These are phyloP conservation scores for Ptychoptera albimana DNA, from an alignment of 2,888 invertebrate species.

Conservation along the genomic window DNA sequence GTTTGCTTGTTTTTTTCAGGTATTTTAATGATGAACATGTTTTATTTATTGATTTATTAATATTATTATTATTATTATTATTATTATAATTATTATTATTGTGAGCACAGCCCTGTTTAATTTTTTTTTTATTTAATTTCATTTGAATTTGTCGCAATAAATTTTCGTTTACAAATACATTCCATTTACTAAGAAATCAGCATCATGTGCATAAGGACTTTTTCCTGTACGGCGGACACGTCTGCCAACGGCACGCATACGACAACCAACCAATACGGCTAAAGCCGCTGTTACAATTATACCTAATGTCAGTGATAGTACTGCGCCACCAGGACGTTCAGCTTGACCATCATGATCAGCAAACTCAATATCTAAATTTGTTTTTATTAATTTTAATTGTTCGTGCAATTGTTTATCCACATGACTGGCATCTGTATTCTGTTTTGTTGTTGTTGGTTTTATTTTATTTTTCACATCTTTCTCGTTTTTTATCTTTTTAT, in stretches of 20 bases:
- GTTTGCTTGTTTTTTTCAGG: no score
- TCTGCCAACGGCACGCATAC: constrained; percentile 58
- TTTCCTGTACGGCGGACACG: constrained; percentile 62
- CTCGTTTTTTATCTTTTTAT: constrained; percentile 8
- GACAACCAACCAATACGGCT: constrained; percentile 66
- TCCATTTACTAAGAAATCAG: constrained; percentile 93
- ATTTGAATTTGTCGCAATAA: no score
- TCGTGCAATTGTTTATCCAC: constrained; percentile 22
- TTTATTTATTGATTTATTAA: no score
- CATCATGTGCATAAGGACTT: constrained; percentile 76
- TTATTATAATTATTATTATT: no score
- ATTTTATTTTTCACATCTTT: constrained; percentile 15
- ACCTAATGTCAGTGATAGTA: constrained; percentile 63
- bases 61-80: no score
- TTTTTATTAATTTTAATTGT: constrained; percentile 27
- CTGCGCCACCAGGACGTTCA: constrained; percentile 61
- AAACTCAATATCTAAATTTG: constrained; percentile 27
- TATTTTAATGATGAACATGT: no score
- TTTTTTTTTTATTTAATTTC: no score
- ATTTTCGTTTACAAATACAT: constrained; percentile 68
- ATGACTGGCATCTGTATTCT: constrained; percentile 6
- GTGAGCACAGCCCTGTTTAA: no score
- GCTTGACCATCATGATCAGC: constrained; percentile 46
- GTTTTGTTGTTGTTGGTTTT: constrained; percentile 14
- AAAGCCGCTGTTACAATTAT: constrained; percentile 65